These are phyloP conservation scores for Potorous gilbertii DNA, from an alignment of 2,797 vertebrate genomes.

Conservation along the genomic window DNA sequence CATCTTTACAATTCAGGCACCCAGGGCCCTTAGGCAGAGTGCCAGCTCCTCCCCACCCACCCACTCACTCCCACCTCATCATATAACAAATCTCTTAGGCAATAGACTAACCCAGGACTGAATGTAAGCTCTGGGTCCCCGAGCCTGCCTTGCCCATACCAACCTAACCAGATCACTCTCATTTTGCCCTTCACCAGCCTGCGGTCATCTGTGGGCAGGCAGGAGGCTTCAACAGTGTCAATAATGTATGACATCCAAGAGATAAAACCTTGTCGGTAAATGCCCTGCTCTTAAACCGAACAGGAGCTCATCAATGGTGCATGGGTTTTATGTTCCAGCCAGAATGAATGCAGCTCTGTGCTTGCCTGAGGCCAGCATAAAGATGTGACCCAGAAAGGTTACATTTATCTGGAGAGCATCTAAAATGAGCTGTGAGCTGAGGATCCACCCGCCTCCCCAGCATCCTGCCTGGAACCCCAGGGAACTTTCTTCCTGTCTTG, in stretches of 20 bases:
- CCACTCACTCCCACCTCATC: background rate
- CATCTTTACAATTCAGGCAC: background rate
- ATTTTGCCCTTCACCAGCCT: constrained; percentile 14
- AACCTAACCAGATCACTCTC: background rate
- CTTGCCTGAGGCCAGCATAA: constrained; percentile 42
- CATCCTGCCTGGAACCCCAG: background rate
- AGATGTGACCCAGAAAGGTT: constrained; percentile 41
- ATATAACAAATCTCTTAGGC: background rate
- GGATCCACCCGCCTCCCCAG: background rate
- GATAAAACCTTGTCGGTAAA: constrained; percentile 33
- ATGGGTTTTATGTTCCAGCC: constrained; percentile 43
- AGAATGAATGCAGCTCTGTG: background rate
- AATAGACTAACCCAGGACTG: background rate
- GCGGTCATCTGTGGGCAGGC: background rate
- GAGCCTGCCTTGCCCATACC: background rate
- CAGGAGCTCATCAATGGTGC: background rate
- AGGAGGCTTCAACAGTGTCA: background rate
- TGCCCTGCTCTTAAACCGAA: background rate
- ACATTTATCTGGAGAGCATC: constrained; percentile 18
- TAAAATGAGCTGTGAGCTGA: constrained; percentile 5
- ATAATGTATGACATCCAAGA: constrained; percentile 20
- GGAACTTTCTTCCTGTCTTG: accelerated
- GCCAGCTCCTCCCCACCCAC: background rate
- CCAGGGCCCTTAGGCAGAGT: background rate
- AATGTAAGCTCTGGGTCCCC: background rate